These are phyloP conservation scores for Actinostola sp. DNA, from an alignment of 92 coral and sea anemone genomes.

Conservation along the genomic window DNA sequence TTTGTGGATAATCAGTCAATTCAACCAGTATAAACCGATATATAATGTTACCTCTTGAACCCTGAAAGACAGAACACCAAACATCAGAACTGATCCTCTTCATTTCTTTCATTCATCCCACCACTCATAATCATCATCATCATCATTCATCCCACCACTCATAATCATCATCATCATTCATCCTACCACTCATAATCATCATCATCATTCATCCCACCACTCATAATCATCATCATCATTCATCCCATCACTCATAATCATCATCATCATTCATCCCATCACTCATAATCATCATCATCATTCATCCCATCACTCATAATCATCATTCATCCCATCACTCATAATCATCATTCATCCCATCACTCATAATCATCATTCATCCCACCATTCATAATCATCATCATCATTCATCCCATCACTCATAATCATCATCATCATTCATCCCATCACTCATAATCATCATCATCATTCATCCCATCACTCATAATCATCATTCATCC, in stretches of 20 bases:
- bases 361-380: too few species aligned
- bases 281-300: background rate
- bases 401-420: background rate
- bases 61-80: conserved; percentile 54
- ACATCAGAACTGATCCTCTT: too few species aligned
- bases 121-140: too few species aligned
- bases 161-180: background rate
- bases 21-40: conserved; percentile 92
- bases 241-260: too few species aligned
- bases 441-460: too few species aligned
- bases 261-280: background rate
- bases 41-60: conserved; percentile 72
- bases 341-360: background rate
- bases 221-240: background rate
- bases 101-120: background rate
- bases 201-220: background rate
- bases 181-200: too few species aligned
- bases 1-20: conserved; percentile 76
- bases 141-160: background rate
- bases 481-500: background rate
- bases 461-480: background rate
- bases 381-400: too few species aligned
- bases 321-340: background rate
- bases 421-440: background rate
- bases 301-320: too few species aligned